phyloP scores from a whole-genome alignment of 2,888 invertebrate genomes.

The Epinotia ramella region DNA sequence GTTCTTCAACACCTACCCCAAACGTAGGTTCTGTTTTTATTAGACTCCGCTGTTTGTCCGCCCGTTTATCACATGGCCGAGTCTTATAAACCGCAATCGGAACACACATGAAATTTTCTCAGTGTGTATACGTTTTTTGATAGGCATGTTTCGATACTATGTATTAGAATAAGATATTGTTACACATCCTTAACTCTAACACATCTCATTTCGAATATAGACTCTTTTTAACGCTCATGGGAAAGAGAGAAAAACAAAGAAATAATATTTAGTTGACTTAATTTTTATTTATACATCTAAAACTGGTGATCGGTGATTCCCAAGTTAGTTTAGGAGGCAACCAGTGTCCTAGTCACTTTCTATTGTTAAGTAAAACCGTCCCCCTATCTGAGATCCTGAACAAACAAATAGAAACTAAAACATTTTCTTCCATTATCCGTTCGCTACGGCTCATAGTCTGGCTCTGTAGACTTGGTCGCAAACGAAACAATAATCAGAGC shows the following conservation, averaged over 20 bases:
- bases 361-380: conserved; percentile 18
- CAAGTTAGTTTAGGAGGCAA: conserved; percentile 6
- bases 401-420: conserved; percentile 26
- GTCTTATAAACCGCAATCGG: background rate
- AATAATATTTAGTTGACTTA: background rate
- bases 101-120: background rate
- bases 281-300: no score
- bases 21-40: no score
- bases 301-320: background rate
- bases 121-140: no score
- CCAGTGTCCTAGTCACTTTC: conserved; percentile 10
- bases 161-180: no score
- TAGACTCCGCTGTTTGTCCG: no score
- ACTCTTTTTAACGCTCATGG: no score
- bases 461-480: background rate
- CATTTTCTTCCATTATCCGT: conserved; percentile 19
- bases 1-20: background rate
- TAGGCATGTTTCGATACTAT: no score
- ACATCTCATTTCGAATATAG: no score
- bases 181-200: no score
- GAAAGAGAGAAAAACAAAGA: background rate
- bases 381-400: background rate
- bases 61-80: no score
- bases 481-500: conserved; percentile 5
- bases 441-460: conserved; percentile 1